phyloP scores from a whole-genome alignment of 2,888 invertebrate genomes.

The Cataglyphis rosenhaueri region DNA sequence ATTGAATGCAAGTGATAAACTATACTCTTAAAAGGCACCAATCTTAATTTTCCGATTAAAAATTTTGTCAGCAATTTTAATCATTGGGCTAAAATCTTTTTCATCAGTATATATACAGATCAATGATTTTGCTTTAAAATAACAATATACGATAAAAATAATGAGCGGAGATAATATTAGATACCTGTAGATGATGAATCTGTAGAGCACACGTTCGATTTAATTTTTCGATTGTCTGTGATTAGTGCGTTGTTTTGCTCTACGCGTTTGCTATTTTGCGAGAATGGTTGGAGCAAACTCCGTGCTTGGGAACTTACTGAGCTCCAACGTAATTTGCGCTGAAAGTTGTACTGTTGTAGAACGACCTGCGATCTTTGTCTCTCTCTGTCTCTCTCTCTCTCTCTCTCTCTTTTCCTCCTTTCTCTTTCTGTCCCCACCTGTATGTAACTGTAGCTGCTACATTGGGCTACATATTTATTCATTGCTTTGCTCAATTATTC shows the following conservation, averaged over 20 bases:
- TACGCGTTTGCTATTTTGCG: not conserved
- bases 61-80: not conserved
- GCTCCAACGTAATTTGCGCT: constrained; percentile 72
- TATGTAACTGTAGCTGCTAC: not conserved
- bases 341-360: constrained; percentile 68
- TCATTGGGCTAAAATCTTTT: not conserved
- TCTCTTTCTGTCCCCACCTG: constrained; percentile 58
- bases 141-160: not conserved
- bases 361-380: constrained; percentile 65
- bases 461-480: constrained; percentile 49
- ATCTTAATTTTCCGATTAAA: not conserved
- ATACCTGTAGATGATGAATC: constrained; percentile 18
- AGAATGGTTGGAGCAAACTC: constrained; percentile 65
- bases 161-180: not conserved
- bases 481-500: constrained; percentile 12
- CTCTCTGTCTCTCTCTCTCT: not conserved
- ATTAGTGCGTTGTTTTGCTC: not conserved
- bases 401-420: constrained; percentile 58
- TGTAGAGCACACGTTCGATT: not conserved
- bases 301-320: constrained; percentile 76
- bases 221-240: not conserved
- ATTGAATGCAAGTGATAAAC: not conserved
- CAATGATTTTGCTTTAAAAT: not conserved
- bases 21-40: not conserved
- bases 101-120: not conserved